Conservation (phyloP, 2,888 invertebrate genomes). For the Acholoe squamosa region DNA sequence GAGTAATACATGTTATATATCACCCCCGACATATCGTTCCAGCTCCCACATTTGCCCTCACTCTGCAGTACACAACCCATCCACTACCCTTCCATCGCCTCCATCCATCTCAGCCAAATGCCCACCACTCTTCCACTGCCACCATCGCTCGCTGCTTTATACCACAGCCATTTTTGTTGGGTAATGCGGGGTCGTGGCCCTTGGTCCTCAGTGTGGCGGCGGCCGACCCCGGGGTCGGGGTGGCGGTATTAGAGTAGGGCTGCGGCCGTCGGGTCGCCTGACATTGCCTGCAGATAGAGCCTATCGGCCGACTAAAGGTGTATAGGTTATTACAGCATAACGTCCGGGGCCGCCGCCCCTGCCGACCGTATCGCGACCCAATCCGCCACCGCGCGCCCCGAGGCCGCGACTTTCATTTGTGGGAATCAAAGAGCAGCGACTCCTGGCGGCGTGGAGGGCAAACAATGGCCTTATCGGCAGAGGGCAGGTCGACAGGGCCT, state of each 20-base stretch:
- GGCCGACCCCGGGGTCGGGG: constrained; percentile 44
- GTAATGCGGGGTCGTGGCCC: constrained; percentile 59
- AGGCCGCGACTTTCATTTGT: constrained; percentile 57
- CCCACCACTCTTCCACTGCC: background rate
- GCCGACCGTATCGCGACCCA: constrained; percentile 59
- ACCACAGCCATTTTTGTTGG: constrained; percentile 39
- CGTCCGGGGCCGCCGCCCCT: constrained; percentile 39
- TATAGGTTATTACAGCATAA: constrained; percentile 59
- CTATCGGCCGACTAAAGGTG: constrained; percentile 56
- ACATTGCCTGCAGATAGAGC: constrained; percentile 1
- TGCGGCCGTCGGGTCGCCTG: constrained; percentile 25
- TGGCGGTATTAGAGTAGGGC: constrained; percentile 44
- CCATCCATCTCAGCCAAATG: background rate
- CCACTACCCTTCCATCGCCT: background rate
- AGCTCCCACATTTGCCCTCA: background rate
- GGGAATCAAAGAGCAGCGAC: constrained; percentile 57
- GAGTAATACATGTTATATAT: too few relatives aligned
- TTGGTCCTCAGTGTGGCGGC: background rate
- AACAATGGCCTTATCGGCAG: constrained; percentile 41
- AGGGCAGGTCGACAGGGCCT: constrained; percentile 21
- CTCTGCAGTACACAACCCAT: too few relatives aligned
- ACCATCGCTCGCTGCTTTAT: background rate
- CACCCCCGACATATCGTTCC: background rate
- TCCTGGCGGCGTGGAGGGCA: constrained; percentile 33
- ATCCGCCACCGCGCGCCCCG: constrained; percentile 16